These are phyloP conservation scores for Heteronetta atricapilla DNA, from an alignment of 2,113 vertebrate species.

Conservation along the genomic window DNA sequence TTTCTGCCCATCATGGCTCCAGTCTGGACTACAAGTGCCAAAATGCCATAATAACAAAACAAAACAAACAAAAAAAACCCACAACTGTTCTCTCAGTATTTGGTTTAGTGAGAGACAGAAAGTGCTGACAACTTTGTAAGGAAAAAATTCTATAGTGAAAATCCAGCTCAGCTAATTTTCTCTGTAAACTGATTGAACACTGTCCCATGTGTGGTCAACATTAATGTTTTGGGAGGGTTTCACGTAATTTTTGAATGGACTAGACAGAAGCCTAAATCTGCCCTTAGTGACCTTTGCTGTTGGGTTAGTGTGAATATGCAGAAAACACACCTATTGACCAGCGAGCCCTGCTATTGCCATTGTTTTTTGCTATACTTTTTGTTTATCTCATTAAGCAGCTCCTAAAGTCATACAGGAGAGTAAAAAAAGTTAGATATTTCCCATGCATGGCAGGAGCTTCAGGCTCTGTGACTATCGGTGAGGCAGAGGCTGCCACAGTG, in stretches of 20 bases:
- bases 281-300: background rate
- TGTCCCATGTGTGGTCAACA: background rate
- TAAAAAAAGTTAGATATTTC: conserved; percentile 5
- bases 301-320: background rate
- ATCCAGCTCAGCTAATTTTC: background rate
- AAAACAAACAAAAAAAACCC: too few relatives aligned
- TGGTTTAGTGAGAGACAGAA: background rate
- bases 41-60: background rate
- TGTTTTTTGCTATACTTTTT: background rate
- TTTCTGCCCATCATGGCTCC: background rate
- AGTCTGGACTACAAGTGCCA: background rate
- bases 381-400: conserved; percentile 14
- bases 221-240: background rate
- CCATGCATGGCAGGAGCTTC: background rate
- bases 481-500: background rate
- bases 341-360: background rate
- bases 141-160: background rate
- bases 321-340: background rate
- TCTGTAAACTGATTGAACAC: background rate
- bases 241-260: background rate
- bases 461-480: background rate
- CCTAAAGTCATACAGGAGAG: background rate
- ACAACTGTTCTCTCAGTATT: background rate
- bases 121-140: background rate
- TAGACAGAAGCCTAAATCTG: background rate